phyloP scores from a whole-genome alignment of 2,113 vertebrate species.

The Strix uralensis region DNA sequence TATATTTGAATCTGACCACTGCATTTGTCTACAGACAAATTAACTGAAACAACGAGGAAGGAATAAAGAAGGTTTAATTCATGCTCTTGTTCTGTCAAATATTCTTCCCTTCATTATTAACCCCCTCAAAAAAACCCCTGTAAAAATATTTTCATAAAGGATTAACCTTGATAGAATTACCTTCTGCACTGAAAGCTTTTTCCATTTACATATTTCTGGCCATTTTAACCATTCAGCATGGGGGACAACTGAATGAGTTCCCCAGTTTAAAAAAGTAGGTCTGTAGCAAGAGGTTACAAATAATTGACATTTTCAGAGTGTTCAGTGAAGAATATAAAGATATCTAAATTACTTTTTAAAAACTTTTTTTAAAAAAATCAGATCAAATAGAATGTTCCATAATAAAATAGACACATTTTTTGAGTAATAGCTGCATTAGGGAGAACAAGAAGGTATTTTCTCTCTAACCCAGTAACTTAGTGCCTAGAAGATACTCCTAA shows the following conservation, averaged over 20 bases:
- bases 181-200: background rate
- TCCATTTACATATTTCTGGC: background rate
- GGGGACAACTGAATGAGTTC: background rate
- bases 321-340: background rate
- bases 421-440: background rate
- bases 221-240: background rate
- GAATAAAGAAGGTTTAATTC: background rate
- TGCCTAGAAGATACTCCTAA: background rate
- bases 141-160: background rate
- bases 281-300: background rate
- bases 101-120: background rate
- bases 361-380: background rate
- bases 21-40: background rate
- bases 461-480: background rate
- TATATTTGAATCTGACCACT: background rate
- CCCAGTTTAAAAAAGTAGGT: background rate
- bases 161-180: background rate
- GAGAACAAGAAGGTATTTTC: background rate
- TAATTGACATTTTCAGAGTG: background rate
- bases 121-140: accelerated
- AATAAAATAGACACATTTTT: background rate
- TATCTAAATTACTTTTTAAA: background rate
- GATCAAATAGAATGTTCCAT: background rate
- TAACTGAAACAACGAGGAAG: background rate
- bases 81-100: background rate